phyloP scores from a whole-genome alignment of 2,888 invertebrate species.

The Epirrhoe alternata region DNA sequence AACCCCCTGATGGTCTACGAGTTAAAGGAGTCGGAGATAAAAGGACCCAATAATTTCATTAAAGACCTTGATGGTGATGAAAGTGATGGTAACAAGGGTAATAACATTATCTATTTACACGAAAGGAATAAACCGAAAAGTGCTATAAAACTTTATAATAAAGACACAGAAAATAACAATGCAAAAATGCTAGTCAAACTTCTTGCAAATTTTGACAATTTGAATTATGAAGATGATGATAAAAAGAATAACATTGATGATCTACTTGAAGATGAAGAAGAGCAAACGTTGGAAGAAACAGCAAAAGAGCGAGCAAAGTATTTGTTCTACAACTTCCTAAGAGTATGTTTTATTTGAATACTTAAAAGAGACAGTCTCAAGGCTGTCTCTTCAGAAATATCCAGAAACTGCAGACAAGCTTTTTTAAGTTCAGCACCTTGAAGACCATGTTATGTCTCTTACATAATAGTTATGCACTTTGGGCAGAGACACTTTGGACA shows the following conservation, averaged over 20 bases:
- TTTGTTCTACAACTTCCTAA: constrained; percentile 17
- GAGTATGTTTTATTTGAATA: constrained; percentile 9
- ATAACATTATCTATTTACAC: not conserved
- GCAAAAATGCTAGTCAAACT: not conserved
- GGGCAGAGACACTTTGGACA: too few relatives aligned
- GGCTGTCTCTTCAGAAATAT: too few relatives aligned
- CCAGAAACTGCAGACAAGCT: too few relatives aligned
- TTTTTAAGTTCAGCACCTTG: too few relatives aligned
- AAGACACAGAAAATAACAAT: not conserved
- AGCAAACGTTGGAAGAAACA: constrained; percentile 11
- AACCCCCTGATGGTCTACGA: constrained; percentile 10
- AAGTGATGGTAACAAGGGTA: not conserved
- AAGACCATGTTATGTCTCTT: too few relatives aligned
- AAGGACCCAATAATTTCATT: not conserved
- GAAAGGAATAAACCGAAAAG: not conserved
- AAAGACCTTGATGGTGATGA: not conserved
- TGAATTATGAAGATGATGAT: not conserved
- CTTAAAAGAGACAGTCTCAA: too few relatives aligned
- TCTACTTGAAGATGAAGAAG: constrained; percentile 7
- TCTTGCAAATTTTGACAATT: not conserved
- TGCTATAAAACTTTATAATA: not conserved
- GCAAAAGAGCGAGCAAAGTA: constrained; percentile 20
- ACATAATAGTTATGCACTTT: too few relatives aligned
- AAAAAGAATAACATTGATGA: not conserved
- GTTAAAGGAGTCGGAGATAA: not conserved